A percentile compares a stretch with the other conserved stretches of the same genome.
phyloP scores from a whole-genome alignment of 1,140 invertebrate genomes.

The Pogonomyrmex barbatus region DNA sequence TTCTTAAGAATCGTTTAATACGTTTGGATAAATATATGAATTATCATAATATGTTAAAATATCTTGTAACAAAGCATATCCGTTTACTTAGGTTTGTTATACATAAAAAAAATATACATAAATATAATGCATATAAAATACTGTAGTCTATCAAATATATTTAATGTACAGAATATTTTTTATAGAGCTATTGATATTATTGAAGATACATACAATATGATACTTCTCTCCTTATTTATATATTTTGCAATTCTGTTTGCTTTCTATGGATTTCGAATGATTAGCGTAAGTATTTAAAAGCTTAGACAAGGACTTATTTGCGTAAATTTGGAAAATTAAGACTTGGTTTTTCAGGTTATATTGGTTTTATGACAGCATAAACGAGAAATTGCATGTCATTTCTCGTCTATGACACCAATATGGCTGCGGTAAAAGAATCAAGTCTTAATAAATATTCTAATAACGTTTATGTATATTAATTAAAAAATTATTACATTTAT shows the following conservation, averaged over 20 bases:
- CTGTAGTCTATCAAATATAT: neutral
- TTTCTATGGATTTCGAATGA: conserved; percentile 25
- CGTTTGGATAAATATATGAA: neutral
- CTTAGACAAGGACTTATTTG: neutral
- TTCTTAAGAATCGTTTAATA: conserved; percentile 6
- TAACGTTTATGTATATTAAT: too few relatives aligned
- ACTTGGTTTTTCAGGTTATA: too few relatives aligned
- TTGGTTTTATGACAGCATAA: too few relatives aligned
- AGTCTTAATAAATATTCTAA: too few relatives aligned
- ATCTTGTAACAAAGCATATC: neutral
- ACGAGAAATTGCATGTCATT: too few relatives aligned
- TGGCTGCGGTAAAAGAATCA: too few relatives aligned
- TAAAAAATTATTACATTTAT: neutral
- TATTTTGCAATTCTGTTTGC: conserved; percentile 24
- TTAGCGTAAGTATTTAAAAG: conserved; percentile 37
- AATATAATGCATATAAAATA: neutral
- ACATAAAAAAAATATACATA: neutral
- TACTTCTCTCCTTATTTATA: conserved; percentile 31
- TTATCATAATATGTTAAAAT: neutral
- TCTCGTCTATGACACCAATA: too few relatives aligned
- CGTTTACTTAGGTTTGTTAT: conserved; percentile 30
- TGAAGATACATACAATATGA: conserved; percentile 45
- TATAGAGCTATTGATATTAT: conserved; percentile 30
- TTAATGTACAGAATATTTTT: neutral
- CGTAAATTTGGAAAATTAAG: too few relatives aligned